phyloP scores from a whole-genome alignment of 1,140 invertebrate species.

The Penaeus chinensis region DNA sequence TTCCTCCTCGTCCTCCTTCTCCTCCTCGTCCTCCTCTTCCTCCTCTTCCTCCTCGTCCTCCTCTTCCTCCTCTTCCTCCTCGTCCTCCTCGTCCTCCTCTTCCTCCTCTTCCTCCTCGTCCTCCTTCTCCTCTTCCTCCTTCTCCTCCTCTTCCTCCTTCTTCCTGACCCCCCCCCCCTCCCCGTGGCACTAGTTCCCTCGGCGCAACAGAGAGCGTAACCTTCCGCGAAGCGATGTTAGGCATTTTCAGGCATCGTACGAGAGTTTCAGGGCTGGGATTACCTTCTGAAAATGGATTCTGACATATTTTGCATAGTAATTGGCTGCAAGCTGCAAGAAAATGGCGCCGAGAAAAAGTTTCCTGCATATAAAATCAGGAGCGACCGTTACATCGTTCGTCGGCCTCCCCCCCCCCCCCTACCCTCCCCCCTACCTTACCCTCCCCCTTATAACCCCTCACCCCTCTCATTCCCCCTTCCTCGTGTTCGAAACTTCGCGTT shows the following conservation, averaged over 20 bases:
- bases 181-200: too few species aligned
- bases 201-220: not conserved
- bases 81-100: not conserved
- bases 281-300: conserved; percentile 60
- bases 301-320: conserved; percentile 61
- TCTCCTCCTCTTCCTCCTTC: not conserved
- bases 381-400: conserved; percentile 9
- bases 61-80: not conserved
- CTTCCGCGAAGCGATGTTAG: conserved; percentile 15
- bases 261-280: conserved; percentile 43
- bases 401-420: not conserved
- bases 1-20: too few species aligned
- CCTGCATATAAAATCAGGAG: conserved; percentile 59
- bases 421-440: not conserved
- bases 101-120: too few species aligned
- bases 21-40: too few species aligned
- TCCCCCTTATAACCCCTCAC: too few species aligned
- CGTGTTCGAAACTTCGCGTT: too few species aligned
- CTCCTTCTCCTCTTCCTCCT: not conserved
- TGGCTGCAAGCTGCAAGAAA: conserved; percentile 58
- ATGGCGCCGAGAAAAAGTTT: conserved; percentile 54
- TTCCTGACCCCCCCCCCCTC: not conserved
- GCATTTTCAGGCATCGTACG: conserved; percentile 40
- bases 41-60: not conserved
- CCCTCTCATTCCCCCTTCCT: too few species aligned